Evolutionary conservation across 2,113 vertebrate genomes (phyloP).

Genomic region (Okapia johnstoni): DNA sequence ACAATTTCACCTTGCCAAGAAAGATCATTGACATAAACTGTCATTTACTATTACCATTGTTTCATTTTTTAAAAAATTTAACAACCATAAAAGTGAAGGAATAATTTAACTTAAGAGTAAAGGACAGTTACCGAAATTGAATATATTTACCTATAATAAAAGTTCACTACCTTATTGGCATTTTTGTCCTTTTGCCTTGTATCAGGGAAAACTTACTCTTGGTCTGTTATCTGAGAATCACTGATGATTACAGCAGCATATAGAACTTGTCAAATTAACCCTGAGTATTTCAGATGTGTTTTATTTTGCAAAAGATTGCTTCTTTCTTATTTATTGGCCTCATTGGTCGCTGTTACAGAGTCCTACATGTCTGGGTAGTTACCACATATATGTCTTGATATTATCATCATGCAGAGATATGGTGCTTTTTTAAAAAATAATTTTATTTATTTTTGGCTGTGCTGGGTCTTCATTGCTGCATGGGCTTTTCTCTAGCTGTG

Average conservation of each 20-base stretch:
- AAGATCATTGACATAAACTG: background rate
- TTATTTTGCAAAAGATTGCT: background rate
- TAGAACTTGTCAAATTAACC: background rate
- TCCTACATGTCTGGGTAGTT: background rate
- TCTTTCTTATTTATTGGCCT: background rate
- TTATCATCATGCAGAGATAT: background rate
- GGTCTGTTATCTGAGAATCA: background rate
- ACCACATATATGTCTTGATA: background rate
- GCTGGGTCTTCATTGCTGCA: background rate
- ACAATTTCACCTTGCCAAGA: background rate
- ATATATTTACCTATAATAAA: background rate
- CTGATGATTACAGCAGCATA: background rate
- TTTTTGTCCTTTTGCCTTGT: constrained; percentile 9
- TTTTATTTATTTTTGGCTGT: background rate
- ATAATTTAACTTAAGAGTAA: constrained; percentile 5
- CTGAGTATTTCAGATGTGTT: background rate
- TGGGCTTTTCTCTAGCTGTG: background rate
- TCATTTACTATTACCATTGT: background rate
- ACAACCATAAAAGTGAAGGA: background rate
- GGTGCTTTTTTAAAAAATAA: background rate
- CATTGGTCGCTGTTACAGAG: background rate
- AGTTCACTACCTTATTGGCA: background rate
- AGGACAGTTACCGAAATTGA: background rate
- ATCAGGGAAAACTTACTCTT: background rate
- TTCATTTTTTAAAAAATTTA: background rate